A percentile compares a stretch with the other conserved stretches of the same genome.
Evolutionary conservation across 2,797 vertebrate species (phyloP).

Genomic region (Mus caroli): DNA sequence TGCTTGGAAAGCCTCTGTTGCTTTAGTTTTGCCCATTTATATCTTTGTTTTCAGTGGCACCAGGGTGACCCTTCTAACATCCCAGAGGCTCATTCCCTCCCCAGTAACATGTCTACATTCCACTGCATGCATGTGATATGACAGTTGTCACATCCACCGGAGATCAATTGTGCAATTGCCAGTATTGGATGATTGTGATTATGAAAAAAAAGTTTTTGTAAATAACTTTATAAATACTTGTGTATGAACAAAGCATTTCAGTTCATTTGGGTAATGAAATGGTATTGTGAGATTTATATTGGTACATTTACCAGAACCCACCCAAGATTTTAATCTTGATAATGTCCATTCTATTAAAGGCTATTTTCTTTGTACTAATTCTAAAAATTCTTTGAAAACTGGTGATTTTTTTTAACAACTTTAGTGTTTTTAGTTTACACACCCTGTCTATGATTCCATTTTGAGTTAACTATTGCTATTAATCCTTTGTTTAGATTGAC

Average conservation of each 20-base stretch:
- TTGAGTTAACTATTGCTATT: background rate
- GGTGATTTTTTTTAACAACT: background rate
- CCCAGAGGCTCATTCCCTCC: background rate
- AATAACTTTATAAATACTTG: background rate
- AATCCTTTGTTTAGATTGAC: background rate
- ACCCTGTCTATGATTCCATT: background rate
- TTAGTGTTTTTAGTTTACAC: background rate
- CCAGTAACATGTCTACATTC: background rate
- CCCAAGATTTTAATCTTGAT: background rate
- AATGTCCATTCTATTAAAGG: background rate
- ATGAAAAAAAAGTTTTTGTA: background rate
- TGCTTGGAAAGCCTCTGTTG: background rate
- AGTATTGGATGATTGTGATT: background rate
- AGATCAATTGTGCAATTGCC: background rate
- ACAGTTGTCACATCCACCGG: background rate
- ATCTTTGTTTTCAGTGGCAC: background rate
- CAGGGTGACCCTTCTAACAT: background rate
- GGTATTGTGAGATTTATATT: background rate
- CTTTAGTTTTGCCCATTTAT: background rate
- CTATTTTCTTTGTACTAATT: background rate
- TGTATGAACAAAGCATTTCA: background rate
- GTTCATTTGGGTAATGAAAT: background rate
- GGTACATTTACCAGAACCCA: background rate
- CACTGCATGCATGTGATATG: fast-evolving
- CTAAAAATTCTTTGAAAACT: background rate